Evolutionary conservation across 2,797 vertebrate genomes (phyloP), one percentile per base, ranked within the genome.

Genomic region (Eleutherodactylus coqui): DNA sequence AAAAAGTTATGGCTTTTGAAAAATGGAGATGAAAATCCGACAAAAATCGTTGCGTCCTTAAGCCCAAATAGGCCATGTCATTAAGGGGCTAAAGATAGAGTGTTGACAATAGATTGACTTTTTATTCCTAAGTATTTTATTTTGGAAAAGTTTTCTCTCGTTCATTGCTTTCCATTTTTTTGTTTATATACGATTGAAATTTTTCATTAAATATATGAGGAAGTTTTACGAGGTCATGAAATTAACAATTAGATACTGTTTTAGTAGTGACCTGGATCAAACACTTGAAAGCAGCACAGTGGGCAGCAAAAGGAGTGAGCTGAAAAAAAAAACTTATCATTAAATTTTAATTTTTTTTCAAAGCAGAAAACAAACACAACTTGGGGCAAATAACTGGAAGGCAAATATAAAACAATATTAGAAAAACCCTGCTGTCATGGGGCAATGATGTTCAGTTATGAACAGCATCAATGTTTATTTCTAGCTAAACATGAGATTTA

Each of bases 331-430:
- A 21, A 91, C 90, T 88, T 89, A 89, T 93, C 91, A 93, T 94
- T 94, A 94, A 94, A 94, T 93, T 93, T 94, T 94, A 94, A 94
- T 94, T 93, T 69, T 67, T 69, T 38, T 94, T 95, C 93, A 93
- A 94, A 95, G 10, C 34, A 91, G 91, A 93, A 94, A 94, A 92
- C 93, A 94, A 93, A 91, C 91, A 89, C 84, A 1, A 94, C 92
- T 89, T 90, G 91, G 91, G 92, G 92, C 89, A 93, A 90, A 93
- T 91, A 92, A 93, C 89, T 90, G 90, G 91, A 92, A 94, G 89
- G 90, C 91, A 90, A 88, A 91, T 79, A 91, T 89, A 69, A 83
- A 89, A 85, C 87, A 90, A 90, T 88, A 91, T 89, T 89, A 90
- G 84, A 82, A 90, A 38, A 88, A 85, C 89, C 92, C 92, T 91